Evolutionary conservation across 2,888 invertebrate species (phyloP).

Genomic region (Camponotus fellah): DNA sequence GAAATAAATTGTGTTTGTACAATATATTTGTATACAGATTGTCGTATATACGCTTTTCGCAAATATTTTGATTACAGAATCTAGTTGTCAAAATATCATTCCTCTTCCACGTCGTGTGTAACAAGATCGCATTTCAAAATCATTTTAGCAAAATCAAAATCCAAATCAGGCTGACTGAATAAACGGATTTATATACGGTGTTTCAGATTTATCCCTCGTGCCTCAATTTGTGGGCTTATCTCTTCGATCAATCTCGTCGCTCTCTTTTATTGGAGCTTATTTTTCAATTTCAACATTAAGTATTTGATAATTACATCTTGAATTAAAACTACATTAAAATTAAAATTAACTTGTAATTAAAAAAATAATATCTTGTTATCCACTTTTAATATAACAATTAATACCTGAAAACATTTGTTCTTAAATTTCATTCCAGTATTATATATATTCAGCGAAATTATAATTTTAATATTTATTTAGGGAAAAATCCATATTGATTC

Average conservation of each 20-base stretch:
- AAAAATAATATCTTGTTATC: neutral
- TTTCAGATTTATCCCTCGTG: neutral
- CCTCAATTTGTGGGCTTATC: neutral
- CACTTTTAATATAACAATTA: neutral
- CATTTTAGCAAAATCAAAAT: neutral
- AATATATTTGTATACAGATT: neutral
- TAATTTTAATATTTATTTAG: neutral
- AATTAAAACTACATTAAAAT: neutral
- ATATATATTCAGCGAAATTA: neutral
- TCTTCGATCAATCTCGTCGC: neutral
- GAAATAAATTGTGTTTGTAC: neutral
- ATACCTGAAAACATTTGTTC: neutral
- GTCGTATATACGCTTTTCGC: neutral
- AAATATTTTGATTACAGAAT: slow-evolving; percentile 6
- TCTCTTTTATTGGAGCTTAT: neutral
- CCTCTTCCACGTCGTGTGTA: neutral
- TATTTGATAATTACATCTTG: neutral
- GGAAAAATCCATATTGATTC: neutral
- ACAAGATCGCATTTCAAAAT: neutral
- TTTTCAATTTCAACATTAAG: neutral
- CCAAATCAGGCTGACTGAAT: neutral
- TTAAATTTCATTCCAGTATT: neutral
- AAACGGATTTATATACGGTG: neutral
- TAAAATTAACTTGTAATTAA: neutral
- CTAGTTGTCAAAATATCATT: slow-evolving; percentile 5